These are phyloP conservation scores for Argyresthia albistria DNA, from an alignment of 2,888 invertebrate species.

Conservation along the genomic window DNA sequence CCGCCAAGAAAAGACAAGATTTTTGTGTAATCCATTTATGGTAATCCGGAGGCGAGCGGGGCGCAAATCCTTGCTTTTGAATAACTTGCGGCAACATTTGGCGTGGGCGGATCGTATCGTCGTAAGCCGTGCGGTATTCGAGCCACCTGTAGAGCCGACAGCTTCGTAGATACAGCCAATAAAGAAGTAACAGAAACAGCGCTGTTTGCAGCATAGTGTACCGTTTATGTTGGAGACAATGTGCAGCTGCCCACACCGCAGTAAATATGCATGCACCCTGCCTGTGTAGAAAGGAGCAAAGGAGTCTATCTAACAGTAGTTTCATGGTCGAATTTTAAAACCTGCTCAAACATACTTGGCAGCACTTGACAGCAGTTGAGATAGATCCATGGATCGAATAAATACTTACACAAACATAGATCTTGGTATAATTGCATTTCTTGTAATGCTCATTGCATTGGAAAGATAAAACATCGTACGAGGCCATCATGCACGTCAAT, in stretches of 20 bases:
- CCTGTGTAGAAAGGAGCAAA: too few relatives aligned
- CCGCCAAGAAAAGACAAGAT: conserved; percentile 4
- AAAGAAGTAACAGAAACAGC: conserved; percentile 23
- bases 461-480: too few relatives aligned
- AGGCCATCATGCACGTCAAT: neutral
- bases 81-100: conserved; percentile 42
- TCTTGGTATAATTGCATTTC: too few relatives aligned
- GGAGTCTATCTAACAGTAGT: too few relatives aligned
- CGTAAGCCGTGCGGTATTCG: conserved; percentile 44
- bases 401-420: too few relatives aligned
- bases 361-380: too few relatives aligned
- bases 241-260: neutral
- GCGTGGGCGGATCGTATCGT: conserved; percentile 44
- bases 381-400: too few relatives aligned
- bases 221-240: neutral
- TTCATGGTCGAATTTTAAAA: too few relatives aligned
- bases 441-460: too few relatives aligned
- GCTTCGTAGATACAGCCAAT: conserved; percentile 19
- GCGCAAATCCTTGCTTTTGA: conserved; percentile 56
- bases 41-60: conserved; percentile 24
- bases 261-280: too few relatives aligned
- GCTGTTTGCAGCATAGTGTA: conserved; percentile 10
- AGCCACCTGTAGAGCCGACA: conserved; percentile 43
- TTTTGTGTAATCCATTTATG: conserved; percentile 5
- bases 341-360: too few relatives aligned